Evolutionary conservation across 2,113 vertebrate genomes (phyloP), one percentile per base, ranked within the genome.

Genomic region (Lepisosteus osseus): DNA sequence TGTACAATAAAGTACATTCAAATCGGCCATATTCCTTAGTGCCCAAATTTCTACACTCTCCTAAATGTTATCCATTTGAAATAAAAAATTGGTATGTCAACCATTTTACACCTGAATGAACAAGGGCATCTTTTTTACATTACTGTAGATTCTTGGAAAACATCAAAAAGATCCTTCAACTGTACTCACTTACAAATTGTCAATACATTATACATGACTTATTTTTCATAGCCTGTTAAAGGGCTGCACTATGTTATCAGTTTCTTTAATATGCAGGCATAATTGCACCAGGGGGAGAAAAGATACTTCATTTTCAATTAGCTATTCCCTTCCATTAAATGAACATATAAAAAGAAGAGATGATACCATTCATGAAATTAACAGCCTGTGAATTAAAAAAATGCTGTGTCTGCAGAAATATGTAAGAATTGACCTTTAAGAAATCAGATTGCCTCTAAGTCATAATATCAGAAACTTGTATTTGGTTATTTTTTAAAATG

Each of bases 231-330:
- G 62, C 62, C 62, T 64, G 14, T 14, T 6, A 61, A 42, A 41
- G 73, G 72, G 74, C 80, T 76, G 75, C 76, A 79, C 72, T n/a
- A 76, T 71, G 71, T 76, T 71, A 75, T 73, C 74, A 80, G 78
- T 77, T 65, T 82, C 69, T 86, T 84, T 77, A 81, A 85, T 76
- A 78, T 78, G 74, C 71, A 64, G n/a, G 77, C 76, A 56, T 84
- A 84, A 87, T 86, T 82, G 84, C 86, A 75, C 88, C 82, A 68
- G 78, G 63, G 86, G 80, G 85, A 85, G 80, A 84, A 75, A 79
- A 51, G 78, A 84, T 65, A 55, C 54, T 86, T 89, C 82, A 84
- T 88, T 90, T 87, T 88, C 88, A 91, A 89, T 90, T 90, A 91
- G 84, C 86, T 73, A 67, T 79, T 79, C 78, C 84, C 76, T 82